These are phyloP conservation scores for Sarcophaga rosellei DNA, from an alignment of 2,888 invertebrate species.

Conservation along the genomic window DNA sequence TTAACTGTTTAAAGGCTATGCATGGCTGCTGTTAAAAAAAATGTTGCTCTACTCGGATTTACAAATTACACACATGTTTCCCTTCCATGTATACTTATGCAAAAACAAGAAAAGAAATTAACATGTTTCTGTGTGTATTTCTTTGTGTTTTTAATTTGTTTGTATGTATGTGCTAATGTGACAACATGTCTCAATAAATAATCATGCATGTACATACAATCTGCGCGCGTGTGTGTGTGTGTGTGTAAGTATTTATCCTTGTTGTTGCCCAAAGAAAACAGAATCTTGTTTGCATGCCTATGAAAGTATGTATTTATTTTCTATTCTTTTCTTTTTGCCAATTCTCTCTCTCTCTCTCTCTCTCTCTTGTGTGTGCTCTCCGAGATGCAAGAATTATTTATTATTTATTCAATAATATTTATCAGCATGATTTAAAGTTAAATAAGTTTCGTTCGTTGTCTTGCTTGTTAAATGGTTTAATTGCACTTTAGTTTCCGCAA, in stretches of 20 bases:
- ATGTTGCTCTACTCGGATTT: constrained; percentile 3
- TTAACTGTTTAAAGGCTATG: constrained; percentile 2
- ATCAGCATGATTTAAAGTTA: constrained; percentile 36
- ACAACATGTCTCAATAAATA: too few species aligned
- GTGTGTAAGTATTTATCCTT: constrained; percentile 8
- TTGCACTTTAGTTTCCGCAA: constrained; percentile 58
- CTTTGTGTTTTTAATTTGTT: not conserved
- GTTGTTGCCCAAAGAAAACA: not conserved
- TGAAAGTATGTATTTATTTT: not conserved
- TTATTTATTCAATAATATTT: constrained; percentile 48
- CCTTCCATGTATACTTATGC: not conserved
- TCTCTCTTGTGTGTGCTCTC: too few species aligned
- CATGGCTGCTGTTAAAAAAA: constrained; percentile 16
- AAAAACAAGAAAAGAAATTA: too few species aligned
- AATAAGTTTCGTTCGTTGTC: constrained; percentile 33
- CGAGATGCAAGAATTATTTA: not conserved
- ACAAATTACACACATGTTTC: not conserved
- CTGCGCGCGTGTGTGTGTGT: not conserved
- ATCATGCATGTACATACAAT: constrained; percentile 11
- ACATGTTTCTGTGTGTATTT: too few species aligned
- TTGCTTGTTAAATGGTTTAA: constrained; percentile 52
- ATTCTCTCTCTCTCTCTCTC: not conserved
- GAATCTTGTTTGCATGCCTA: too few species aligned
- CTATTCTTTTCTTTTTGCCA: not conserved
- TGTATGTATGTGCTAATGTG: constrained; percentile 5